These are phyloP conservation scores for Alviniconcha marisindica DNA, from an alignment of 1,140 invertebrate genomes.

Conservation along the genomic window DNA sequence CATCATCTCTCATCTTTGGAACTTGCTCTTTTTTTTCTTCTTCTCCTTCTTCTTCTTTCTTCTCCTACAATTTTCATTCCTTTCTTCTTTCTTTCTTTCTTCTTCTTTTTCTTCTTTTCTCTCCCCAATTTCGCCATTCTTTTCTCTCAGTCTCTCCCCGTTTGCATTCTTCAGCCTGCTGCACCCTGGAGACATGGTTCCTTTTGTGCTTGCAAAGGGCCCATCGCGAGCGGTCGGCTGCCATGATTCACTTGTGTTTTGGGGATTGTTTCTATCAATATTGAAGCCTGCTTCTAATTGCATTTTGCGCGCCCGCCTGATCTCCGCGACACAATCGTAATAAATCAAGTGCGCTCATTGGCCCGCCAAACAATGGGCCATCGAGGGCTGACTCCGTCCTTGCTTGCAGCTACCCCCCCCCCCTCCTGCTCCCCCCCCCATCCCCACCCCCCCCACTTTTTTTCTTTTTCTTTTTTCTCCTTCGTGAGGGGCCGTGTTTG, in stretches of 20 bases:
- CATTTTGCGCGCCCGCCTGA: constrained; percentile 13
- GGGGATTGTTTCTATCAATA: constrained; percentile 28
- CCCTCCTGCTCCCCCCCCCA: neutral
- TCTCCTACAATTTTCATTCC: too few relatives aligned
- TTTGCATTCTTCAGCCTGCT: neutral
- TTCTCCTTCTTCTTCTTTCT: neutral
- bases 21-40: neutral
- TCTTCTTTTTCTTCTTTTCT: neutral
- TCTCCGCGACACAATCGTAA: constrained; percentile 21
- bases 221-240: neutral
- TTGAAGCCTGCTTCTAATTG: constrained; percentile 24
- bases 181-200: neutral
- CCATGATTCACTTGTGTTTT: constrained; percentile 18
- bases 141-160: neutral
- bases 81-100: neutral
- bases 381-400: neutral
- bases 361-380: constrained; percentile 24
- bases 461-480: neutral
- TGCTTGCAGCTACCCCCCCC: neutral
- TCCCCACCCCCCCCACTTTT: neutral
- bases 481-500: constrained; percentile 1
- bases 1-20: neutral
- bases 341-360: constrained; percentile 15
- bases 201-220: neutral
- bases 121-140: neutral